phyloP scores from a whole-genome alignment of 2,113 vertebrate species.

The Dryoscopus gambensis region DNA sequence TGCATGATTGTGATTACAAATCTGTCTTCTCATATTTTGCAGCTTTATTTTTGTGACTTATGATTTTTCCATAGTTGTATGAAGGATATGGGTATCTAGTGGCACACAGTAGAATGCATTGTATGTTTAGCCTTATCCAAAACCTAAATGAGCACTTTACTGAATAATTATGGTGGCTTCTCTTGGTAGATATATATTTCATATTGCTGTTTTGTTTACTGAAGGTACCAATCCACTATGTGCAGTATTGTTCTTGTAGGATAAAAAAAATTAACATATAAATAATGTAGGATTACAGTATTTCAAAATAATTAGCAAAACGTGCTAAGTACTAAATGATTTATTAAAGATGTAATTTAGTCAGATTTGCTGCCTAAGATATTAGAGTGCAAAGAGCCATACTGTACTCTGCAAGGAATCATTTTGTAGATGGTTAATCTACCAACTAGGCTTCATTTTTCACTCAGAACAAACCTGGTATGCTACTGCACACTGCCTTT shows the following conservation, averaged over 20 bases:
- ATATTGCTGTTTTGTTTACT: conserved; percentile 50
- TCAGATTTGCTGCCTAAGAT: conserved; percentile 46
- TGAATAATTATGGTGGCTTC: conserved; percentile 42
- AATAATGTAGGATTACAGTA: conserved; percentile 62
- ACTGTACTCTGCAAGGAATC: conserved; percentile 19
- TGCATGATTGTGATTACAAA: conserved; percentile 67
- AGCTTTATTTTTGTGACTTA: conserved; percentile 34
- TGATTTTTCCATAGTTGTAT: conserved; percentile 20
- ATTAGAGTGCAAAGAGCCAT: conserved; percentile 25
- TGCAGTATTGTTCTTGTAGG: conserved; percentile 43
- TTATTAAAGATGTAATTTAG: conserved; percentile 58
- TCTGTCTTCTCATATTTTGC: conserved; percentile 9
- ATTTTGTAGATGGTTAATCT: conserved; percentile 54
- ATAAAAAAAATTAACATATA: conserved; percentile 51
- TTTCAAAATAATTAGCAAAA: conserved; percentile 70
- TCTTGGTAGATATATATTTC: conserved; percentile 8
- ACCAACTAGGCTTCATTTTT: conserved; percentile 68
- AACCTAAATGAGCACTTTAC: conserved; percentile 26
- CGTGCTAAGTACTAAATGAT: conserved; percentile 49
- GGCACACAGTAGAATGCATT: neutral
- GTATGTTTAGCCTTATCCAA: conserved; percentile 42
- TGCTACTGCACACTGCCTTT: conserved; percentile 55
- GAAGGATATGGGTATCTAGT: conserved; percentile 28
- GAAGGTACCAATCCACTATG: neutral
- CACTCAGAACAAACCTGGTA: conserved; percentile 44